phyloP scores from a whole-genome alignment of 2,888 invertebrate species.

The Synergus itoensis region DNA sequence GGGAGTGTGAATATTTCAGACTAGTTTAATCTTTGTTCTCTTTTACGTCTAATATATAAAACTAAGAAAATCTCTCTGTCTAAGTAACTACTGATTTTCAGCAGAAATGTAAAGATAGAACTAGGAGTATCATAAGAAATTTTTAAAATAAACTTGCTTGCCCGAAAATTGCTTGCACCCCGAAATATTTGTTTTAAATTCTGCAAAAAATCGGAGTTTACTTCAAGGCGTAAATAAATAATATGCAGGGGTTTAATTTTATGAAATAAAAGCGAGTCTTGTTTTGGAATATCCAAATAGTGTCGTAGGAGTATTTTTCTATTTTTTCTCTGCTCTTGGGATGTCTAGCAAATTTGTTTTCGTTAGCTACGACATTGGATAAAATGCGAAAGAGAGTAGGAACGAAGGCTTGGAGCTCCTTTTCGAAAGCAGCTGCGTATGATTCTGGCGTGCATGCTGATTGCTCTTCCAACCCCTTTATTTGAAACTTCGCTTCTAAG shows the following conservation, averaged over 20 bases:
- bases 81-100: no score
- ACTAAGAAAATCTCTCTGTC: no score
- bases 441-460: conserved; percentile 47
- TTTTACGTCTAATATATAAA: neutral
- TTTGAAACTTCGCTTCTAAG: conserved; percentile 52
- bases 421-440: conserved; percentile 35
- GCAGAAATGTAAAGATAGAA: neutral
- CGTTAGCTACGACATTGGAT: conserved; percentile 18
- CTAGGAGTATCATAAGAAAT: neutral
- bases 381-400: conserved; percentile 26
- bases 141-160: no score
- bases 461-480: conserved; percentile 52
- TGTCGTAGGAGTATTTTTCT: neutral
- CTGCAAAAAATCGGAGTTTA: no score
- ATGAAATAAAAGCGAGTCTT: no score
- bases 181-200: no score
- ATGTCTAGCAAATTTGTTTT: neutral
- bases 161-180: neutral
- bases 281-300: no score
- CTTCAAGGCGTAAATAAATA: no score
- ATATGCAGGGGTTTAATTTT: no score
- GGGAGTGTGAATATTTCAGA: neutral
- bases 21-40: neutral
- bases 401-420: conserved; percentile 28
- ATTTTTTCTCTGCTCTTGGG: neutral